Evolutionary conservation across 2,797 vertebrate species (phyloP), one percentile per base, ranked within the genome.

Genomic region (Rachycentron canadum): DNA sequence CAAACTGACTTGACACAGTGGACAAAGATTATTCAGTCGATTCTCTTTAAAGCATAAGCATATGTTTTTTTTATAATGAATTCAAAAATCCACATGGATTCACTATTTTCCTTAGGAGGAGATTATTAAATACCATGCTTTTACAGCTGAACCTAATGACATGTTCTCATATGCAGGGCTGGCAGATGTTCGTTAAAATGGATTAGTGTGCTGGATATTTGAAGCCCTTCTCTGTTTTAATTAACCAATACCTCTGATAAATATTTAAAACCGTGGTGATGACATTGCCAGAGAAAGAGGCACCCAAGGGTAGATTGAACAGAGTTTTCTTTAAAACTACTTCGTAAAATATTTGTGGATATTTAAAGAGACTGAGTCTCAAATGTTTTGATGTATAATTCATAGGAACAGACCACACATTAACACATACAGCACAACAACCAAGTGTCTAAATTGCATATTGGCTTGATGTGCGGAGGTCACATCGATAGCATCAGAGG

Each of bases 191-290:
- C 70, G 92, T 92, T 94, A 94, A 92, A 92, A 92, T 70, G 85
- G 93, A 94, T 95, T 92, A 93, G 85, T 91, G 79, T 85, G 85
- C 76, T 93, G 89, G 89, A 90, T 85, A 93, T 94, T 91, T 94
- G 87, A 95, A 95, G 82, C 65, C 81, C 82, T 86, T 90, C 89
- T 90, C 94, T 93, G 89, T 93, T 95, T 92, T 94, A 95, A 97
- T 96, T 95, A 96, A 93, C 83, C 84, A 80, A 94, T 90, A 93
- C 88, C 88, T 94, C 94, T 94, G 93, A 96, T 94, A 95, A 93
- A 95, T 94, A 92, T 92, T 93, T 90, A 94, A 94, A 93, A 88
- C 91, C 87, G 88, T 94, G 83, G 91, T 91, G 93, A 55, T 92
- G 92, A 92, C 94, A 90, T 85, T 93, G 84, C 87, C 89, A 90